Base-by-base conservation (phyloP, 2,797 vertebrate genomes). In the Champsocephalus esox region DNA sequence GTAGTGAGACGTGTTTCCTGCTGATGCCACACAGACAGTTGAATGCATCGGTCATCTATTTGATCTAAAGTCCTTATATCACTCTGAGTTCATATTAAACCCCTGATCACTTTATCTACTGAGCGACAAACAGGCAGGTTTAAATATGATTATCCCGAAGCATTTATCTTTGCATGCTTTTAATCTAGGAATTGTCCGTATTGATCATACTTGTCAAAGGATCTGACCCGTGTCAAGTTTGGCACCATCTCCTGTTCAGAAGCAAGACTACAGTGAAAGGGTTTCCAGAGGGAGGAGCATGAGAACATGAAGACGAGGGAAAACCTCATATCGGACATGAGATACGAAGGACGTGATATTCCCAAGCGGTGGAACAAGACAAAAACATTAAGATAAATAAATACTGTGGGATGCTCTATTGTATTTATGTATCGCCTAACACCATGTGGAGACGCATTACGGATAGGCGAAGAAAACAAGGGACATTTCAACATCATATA, bases 201-300 rank as follows among this genome's bases (percentile, higher is more conserved):
- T 28, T 52, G 1, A 68, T 55, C 13, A 3, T 2, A 51, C n/a
- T 9, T 34, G 45, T 69, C 50, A 73, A 57, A 69, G 57, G 4
- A 50, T 43, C 3, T 41, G 61, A 65, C 17, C 45, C 54, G 32
- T 51, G 75, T 84, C 87, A 46, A 6, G 70, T 94, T 83, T 94
- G 93, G 92, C 93, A 81, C 92, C 93, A 92, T 90, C 93, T 94
- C 21, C 91, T 94, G 93, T 86, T 90, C 69, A 73, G 58, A 83
- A 43, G 61, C 34, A 24, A 70, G 82, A 89, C 62, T 90, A 66
- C 91, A 91, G 13, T 1, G 12, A 55, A 9, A 49, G 1, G 43
- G 66, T 16, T 45, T 66, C 45, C 7, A 77, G 51, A 52, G 28
- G 49, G 56, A 67, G 60, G 63, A 28, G 81, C 12, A 56, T 28